Percentiles rank a stretch among this genome's conserved stretches.
Evolutionary conservation across 1,140 invertebrate species (phyloP).

Genomic region (Theocolax elegans): DNA sequence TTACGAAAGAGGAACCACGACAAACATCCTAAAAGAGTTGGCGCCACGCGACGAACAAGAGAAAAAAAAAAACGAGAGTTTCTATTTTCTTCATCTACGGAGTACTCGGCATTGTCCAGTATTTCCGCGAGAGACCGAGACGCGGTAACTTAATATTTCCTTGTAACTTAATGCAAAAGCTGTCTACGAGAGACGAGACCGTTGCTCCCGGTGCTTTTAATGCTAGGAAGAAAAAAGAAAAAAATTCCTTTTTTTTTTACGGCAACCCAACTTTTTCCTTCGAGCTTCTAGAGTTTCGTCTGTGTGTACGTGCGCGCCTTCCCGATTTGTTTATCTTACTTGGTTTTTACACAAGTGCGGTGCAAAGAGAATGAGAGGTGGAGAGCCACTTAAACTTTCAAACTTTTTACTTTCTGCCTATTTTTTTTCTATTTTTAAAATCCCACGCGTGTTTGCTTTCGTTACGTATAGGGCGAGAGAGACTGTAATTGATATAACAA

Average conservation of each 20-base stretch:
- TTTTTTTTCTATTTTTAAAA: neutral
- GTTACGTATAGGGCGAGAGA: too few species aligned
- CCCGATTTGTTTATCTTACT: neutral
- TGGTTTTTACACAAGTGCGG: neutral
- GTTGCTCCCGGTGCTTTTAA: slow-evolving; percentile 2
- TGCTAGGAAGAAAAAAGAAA: neutral
- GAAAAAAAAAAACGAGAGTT: too few species aligned
- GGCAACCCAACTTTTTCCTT: neutral
- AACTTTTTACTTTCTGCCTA: neutral
- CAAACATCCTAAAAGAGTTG: too few species aligned
- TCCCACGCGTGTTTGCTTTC: neutral
- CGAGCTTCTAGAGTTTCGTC: neutral
- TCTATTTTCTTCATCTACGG: too few species aligned
- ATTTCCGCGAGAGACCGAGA: too few species aligned
- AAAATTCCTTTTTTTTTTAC: neutral
- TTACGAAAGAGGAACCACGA: too few species aligned
- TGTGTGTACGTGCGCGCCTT: neutral
- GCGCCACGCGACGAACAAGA: too few species aligned
- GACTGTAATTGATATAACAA: neutral
- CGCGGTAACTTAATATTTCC: slow-evolving; percentile 49
- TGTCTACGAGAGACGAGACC: neutral
- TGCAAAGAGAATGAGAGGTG: too few species aligned
- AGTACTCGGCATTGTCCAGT: too few species aligned
- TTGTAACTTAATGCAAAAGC: slow-evolving; percentile 43
- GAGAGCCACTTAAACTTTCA: neutral